Conservation (phyloP, 2,113 vertebrate species). For the Phylloscopus trochiloides region DNA sequence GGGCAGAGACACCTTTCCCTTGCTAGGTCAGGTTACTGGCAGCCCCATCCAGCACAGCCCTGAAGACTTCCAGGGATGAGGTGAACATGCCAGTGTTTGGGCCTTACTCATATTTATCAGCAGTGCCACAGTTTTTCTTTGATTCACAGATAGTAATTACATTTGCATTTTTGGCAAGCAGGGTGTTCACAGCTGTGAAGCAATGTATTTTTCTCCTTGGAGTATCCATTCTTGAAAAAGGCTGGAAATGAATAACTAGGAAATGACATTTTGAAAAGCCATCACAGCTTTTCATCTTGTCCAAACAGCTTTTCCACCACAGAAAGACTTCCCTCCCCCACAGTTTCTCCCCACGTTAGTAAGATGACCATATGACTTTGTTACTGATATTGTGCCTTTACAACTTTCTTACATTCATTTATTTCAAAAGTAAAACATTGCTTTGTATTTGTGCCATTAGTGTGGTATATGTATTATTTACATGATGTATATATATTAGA, state of each 20-base stretch:
- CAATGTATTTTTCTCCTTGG: slow-evolving; percentile 34
- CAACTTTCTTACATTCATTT: neutral
- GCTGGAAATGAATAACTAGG: slow-evolving; percentile 44
- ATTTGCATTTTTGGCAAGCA: slow-evolving; percentile 41
- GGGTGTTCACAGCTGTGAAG: slow-evolving; percentile 2
- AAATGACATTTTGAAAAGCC: slow-evolving; percentile 36
- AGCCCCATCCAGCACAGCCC: neutral
- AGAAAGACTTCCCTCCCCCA: neutral
- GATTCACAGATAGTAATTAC: slow-evolving; percentile 15
- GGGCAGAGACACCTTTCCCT: neutral
- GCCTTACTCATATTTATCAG: neutral
- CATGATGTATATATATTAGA: neutral
- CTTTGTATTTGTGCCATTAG: neutral
- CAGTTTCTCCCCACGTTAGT: neutral
- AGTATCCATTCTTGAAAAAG: slow-evolving; percentile 53
- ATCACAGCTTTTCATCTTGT: neutral
- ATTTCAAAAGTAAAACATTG: neutral
- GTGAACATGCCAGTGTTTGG: neutral
- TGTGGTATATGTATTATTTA: neutral
- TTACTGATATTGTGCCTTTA: neutral
- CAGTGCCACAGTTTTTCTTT: neutral
- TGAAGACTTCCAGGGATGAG: neutral
- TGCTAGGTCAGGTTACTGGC: neutral
- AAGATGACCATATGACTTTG: neutral
- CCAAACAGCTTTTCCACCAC: neutral